Conservation (phyloP, 2,797 vertebrate genomes). For the Naso thynnoides region DNA sequence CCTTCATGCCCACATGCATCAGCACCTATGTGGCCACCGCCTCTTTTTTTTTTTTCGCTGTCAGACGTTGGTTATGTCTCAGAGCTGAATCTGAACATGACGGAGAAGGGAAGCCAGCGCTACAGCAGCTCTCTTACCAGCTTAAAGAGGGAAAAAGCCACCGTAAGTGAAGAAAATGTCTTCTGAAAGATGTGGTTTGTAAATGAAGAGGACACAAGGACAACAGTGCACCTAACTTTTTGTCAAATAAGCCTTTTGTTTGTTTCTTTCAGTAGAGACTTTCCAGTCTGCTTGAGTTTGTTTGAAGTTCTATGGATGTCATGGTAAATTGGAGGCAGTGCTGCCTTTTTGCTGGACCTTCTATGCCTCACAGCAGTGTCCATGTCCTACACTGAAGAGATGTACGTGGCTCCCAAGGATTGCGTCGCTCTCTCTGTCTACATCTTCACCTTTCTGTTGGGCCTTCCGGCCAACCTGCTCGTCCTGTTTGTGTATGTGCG, state of each 20-base stretch:
- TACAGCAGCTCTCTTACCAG: not conserved
- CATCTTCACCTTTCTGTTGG: slow-evolving; percentile 86
- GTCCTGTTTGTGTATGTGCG: slow-evolving; percentile 81
- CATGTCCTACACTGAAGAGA: slow-evolving; percentile 29
- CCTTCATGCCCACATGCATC: slow-evolving; percentile 54
- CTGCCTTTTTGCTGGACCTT: not conserved
- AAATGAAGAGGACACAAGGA: not conserved
- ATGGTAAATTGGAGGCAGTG: slow-evolving; percentile 25
- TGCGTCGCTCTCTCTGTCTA: slow-evolving; percentile 80
- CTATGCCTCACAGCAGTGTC: not conserved
- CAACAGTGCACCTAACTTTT: not conserved
- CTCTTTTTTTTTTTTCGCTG: slow-evolving; percentile 42
- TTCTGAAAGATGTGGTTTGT: not conserved
- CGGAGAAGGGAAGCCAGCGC: not conserved
- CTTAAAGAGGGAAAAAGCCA: not conserved
- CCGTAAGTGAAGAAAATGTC: not conserved
- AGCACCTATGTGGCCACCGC: slow-evolving; percentile 41
- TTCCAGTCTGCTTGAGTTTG: not conserved
- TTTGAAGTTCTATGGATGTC: not conserved
- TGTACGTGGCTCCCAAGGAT: slow-evolving; percentile 50
- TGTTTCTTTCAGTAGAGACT: not conserved
- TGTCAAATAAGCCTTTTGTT: not conserved
- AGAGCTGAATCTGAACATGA: not conserved
- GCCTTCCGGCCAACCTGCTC: slow-evolving; percentile 88
- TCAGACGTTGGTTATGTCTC: slow-evolving; percentile 5